Percentiles rank a stretch among this genome's conserved stretches.
Conservation (phyloP, 2,113 vertebrate species). For the Tympanuchus pallidicinctus region DNA sequence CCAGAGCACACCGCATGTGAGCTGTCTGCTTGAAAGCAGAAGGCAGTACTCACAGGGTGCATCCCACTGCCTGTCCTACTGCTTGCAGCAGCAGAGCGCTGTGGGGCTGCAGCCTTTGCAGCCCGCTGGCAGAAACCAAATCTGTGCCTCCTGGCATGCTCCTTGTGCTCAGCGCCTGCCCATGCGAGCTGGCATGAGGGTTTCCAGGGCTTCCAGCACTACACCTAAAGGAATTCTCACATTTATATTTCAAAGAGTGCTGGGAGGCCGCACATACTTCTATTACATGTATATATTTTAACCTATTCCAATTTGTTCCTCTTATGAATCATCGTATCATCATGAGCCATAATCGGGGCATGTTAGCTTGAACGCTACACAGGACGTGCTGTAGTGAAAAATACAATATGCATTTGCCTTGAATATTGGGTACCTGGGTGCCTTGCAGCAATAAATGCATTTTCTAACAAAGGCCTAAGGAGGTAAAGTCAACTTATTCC, state of each 20-base stretch:
- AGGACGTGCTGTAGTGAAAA: background rate
- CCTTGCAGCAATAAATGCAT: background rate
- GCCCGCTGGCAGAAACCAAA: background rate
- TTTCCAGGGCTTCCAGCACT: background rate
- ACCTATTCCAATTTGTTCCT: slow-evolving; percentile 54
- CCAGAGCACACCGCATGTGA: background rate
- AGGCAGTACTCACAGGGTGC: accelerated
- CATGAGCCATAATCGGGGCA: background rate
- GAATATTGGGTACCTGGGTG: background rate
- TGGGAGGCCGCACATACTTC: background rate
- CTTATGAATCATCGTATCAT: slow-evolving; percentile 11
- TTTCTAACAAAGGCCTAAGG: background rate
- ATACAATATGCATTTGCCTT: background rate
- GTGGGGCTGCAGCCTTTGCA: background rate
- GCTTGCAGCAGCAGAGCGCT: background rate
- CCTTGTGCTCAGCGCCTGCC: slow-evolving; percentile 33
- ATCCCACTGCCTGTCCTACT: accelerated
- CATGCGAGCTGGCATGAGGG: background rate
- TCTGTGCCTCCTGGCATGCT: background rate
- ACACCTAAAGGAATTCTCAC: slow-evolving; percentile 55
- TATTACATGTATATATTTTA: slow-evolving; percentile 43
- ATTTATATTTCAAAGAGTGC: slow-evolving; percentile 43
- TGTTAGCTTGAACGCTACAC: slow-evolving; percentile 28
- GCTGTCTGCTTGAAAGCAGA: background rate
- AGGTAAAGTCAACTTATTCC: background rate